These are phyloP conservation scores for Gila robusta DNA, from an alignment of 2,797 vertebrate genomes.

Conservation along the genomic window DNA sequence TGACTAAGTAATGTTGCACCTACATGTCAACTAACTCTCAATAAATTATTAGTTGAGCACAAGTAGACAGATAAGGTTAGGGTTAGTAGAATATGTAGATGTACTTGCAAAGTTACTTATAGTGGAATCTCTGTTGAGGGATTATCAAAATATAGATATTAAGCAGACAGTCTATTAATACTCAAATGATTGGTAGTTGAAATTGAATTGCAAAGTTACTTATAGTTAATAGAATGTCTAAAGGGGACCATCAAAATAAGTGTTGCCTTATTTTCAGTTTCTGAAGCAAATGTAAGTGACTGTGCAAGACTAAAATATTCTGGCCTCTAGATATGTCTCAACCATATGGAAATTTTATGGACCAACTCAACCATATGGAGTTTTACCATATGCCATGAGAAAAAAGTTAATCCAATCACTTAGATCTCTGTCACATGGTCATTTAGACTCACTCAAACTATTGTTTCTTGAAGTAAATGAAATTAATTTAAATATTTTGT, in stretches of 20 bases:
- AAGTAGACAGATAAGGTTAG: neutral
- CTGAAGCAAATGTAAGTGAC: too few relatives aligned
- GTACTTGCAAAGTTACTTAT: neutral
- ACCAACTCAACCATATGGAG: too few relatives aligned
- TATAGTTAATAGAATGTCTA: neutral
- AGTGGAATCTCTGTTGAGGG: too few relatives aligned
- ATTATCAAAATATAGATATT: neutral
- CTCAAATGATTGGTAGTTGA: neutral
- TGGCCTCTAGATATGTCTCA: too few relatives aligned
- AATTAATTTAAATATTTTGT: neutral
- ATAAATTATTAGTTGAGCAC: neutral
- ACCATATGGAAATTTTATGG: too few relatives aligned
- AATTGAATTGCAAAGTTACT: too few relatives aligned
- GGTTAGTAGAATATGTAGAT: neutral
- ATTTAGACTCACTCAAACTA: neutral
- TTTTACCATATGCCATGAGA: neutral
- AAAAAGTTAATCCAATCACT: neutral
- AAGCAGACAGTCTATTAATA: too few relatives aligned
- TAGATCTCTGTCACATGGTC: neutral
- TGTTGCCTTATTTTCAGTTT: neutral
- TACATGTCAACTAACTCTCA: neutral
- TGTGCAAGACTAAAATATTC: too few relatives aligned
- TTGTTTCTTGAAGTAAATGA: neutral
- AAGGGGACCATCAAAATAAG: neutral
- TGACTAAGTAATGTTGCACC: neutral